Evolutionary conservation across 2,113 vertebrate genomes (phyloP), one percentile per base, ranked within the genome.

Genomic region (Zeus faber): DNA sequence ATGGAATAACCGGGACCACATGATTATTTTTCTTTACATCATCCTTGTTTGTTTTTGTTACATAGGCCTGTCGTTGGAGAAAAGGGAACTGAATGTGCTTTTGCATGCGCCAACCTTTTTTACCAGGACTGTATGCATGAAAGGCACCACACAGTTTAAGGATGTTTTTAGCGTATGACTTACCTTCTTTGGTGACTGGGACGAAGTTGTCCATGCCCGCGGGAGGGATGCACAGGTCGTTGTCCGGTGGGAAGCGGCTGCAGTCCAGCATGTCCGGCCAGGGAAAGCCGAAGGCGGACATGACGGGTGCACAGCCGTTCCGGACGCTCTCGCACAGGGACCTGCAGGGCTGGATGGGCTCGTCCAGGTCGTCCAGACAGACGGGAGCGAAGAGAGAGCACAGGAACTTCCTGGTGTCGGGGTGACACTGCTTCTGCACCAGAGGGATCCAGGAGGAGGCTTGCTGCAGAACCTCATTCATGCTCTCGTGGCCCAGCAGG

Each of bases 201-300:
- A 89, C 88, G 27, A 89, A 69, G 76, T 90, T 89, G 23, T 95
- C 94, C 21, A 71, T 72, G 77, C 84, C 86, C 7, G 91, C 94
- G n/a, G 94, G 93, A 0, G 95, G 95, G 57, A 99, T 97, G 83
- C 97, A 99, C 40, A 99, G 86, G 77, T 99, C 96, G 55, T 98
- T 96, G 84, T 98, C 95, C 31, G 85, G 83, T 13, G 96, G 95
- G 70, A 98, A 98, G 1, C 93, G 94, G 45, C 83, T 85, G 67
- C 97, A 99, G 65, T 97, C 91, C 58, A 99, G 82, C 95, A 99
- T 98, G 72, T 95, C 94, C 0, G 97, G 96, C 97, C 97, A 98
- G 6, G 95, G 97, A 65, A 95, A 99, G 63, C 97, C 97, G 40
- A 98, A 99, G 24, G 94, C 94, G 35, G 92, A 93, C 97, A 99